Conservation (phyloP, 2,888 invertebrate genomes). For the Ceriagrion tenellum region DNA sequence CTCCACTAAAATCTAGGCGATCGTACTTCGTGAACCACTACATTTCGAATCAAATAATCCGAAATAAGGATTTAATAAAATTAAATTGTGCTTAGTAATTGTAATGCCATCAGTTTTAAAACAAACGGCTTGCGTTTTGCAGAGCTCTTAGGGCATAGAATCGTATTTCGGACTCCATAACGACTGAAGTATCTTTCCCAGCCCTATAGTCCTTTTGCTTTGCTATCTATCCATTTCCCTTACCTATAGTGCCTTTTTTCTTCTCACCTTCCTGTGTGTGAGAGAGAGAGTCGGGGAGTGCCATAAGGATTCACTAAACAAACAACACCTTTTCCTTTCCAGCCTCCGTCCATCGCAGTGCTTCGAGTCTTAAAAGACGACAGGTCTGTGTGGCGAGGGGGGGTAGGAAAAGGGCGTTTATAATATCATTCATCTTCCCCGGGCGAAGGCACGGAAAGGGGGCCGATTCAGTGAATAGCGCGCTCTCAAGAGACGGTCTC, state of each 20-base stretch:
- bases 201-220: not conserved
- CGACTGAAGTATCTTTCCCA: no score
- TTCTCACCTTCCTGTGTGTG: not conserved
- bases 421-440: conserved; percentile 49
- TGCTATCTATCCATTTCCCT: not conserved
- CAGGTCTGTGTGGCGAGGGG: not conserved
- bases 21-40: no score
- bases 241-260: not conserved
- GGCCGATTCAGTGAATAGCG: conserved; percentile 5
- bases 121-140: no score
- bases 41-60: no score
- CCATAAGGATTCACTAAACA: conserved; percentile 38
- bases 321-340: not conserved
- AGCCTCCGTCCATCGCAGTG: not conserved
- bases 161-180: no score
- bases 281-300: not conserved
- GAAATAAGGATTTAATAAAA: no score
- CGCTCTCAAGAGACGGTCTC: not conserved
- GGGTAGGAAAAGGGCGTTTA: not conserved
- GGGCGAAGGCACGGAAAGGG: not conserved
- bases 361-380: not conserved
- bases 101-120: no score
- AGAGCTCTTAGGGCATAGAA: no score
- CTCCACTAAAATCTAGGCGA: no score
- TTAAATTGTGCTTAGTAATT: no score